Conservation (phyloP, 2,888 invertebrate species). For the Drosophila nigricruria region DNA sequence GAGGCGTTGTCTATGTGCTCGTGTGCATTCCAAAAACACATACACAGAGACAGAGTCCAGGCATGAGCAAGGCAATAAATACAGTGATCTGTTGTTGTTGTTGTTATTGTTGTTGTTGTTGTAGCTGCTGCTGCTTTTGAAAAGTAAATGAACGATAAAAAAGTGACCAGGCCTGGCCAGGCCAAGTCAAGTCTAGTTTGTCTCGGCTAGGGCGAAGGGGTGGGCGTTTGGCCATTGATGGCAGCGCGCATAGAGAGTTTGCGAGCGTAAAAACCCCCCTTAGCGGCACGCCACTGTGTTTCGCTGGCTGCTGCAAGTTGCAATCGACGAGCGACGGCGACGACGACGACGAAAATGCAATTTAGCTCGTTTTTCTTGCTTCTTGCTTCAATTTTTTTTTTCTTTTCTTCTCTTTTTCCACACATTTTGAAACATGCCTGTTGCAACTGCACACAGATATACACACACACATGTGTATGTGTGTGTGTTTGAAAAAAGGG, state of each 20-base stretch:
- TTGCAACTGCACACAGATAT: slow-evolving; percentile 41
- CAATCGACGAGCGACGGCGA: slow-evolving; percentile 65
- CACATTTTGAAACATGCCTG: slow-evolving; percentile 63
- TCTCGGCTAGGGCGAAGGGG: slow-evolving; percentile 26
- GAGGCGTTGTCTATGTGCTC: slow-evolving; percentile 66
- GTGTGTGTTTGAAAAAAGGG: slow-evolving; percentile 69
- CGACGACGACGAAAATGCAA: slow-evolving; percentile 76
- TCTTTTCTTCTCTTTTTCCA: slow-evolving; percentile 43
- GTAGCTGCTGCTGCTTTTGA: slow-evolving; percentile 67
- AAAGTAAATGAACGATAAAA: slow-evolving; percentile 81
- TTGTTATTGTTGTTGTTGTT: slow-evolving; percentile 46
- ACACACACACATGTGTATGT: not conserved
- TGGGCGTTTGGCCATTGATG: slow-evolving; percentile 48
- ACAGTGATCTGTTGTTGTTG: slow-evolving; percentile 53
- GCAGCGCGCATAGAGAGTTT: slow-evolving; percentile 26
- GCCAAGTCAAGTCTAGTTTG: slow-evolving; percentile 47
- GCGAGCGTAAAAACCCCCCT: slow-evolving; percentile 22
- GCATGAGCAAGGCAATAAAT: slow-evolving; percentile 75
- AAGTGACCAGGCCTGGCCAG: slow-evolving; percentile 69
- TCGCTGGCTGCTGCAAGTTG: slow-evolving; percentile 61
- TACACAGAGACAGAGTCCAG: slow-evolving; percentile 31
- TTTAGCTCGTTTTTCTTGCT: slow-evolving; percentile 81
- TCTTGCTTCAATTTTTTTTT: slow-evolving; percentile 69
- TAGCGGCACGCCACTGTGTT: slow-evolving; percentile 59
- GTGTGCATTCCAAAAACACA: slow-evolving; percentile 77